Base-by-base conservation (phyloP, 2,113 vertebrate genomes). In the Dromas ardeola region DNA sequence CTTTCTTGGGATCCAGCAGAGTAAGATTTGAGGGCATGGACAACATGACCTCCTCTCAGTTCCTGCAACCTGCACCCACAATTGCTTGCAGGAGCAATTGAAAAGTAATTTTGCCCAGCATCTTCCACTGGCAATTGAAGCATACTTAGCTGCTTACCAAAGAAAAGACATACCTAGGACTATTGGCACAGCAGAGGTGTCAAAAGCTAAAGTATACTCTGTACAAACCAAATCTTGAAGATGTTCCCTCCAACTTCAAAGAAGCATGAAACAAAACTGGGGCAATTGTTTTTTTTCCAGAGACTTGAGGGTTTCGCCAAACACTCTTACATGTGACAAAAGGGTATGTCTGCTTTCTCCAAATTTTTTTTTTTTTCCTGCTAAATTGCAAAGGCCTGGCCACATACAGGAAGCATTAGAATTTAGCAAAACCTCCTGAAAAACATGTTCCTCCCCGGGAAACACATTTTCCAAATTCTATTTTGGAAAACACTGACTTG, bases 381-480 rank as follows among this genome's bases (percentile, higher is more conserved):
- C 5, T 45, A 42, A 49, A 52, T 30, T 63, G n/a, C 6, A 86
- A 69, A 40, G 47, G 3, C 69, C 62, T 81, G 10, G 58, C n/a
- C n/a, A 27, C 11, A 30, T 7, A 53, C 1, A 80, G 5, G 26
- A 77, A 5, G 5, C 30, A 11, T 5, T 27, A 23, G 27, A 62
- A 53, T 61, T 42, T 58, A 78, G 62, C 4, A 77, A 70, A 86
- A 22, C 5, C 5, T 36, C 40, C 49, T 67, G 4, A 91, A 90
- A 73, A 18, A 0, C 5, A 1, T 11, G 4, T 69, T 72, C 6
- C 4, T 69, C 8, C 4, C 20, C 59, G 8, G 16, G 5, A 71
- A 85, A 90, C 0, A 21, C 0, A 0, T 12, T 30, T 59, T 3
- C 15, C 56, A 49, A 10, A 32, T 19, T 79, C 9, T 5, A 11